A percentile compares a stretch with the other conserved stretches of the same genome.
These are phyloP conservation scores for Falco concolor DNA, from an alignment of 2,797 vertebrate species.

Conservation along the genomic window DNA sequence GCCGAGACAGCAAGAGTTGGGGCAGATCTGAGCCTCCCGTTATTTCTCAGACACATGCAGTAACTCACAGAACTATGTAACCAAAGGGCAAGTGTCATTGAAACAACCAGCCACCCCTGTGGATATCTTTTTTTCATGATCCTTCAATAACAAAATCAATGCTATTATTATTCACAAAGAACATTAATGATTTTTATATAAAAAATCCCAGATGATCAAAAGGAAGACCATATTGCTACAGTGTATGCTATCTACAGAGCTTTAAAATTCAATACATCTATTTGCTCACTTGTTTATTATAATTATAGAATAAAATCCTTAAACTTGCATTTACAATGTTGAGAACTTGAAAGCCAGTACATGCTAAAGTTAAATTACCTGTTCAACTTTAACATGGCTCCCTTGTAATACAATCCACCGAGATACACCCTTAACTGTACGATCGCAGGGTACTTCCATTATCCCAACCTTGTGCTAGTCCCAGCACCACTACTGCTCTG, in stretches of 20 bases:
- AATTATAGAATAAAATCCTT: neutral
- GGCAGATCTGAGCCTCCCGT: neutral
- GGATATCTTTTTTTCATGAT: neutral
- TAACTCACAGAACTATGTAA: neutral
- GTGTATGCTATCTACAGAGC: neutral
- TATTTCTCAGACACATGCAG: neutral
- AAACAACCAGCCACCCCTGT: neutral
- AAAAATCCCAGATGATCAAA: neutral
- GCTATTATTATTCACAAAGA: neutral
- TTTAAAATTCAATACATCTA: neutral
- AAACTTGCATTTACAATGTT: neutral
- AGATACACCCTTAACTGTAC: neutral
- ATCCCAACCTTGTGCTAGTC: neutral
- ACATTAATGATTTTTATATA: neutral
- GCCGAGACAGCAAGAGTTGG: neutral
- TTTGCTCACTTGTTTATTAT: neutral
- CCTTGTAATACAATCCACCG: neutral
- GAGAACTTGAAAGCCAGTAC: neutral
- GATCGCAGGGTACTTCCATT: neutral
- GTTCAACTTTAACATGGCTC: neutral
- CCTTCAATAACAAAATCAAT: neutral
- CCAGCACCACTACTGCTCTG: neutral
- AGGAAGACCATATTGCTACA: neutral
- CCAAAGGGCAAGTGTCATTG: neutral
- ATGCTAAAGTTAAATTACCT: neutral